These are phyloP conservation scores for Dynastes hyllus DNA, from an alignment of 2,888 invertebrate genomes.

Conservation along the genomic window DNA sequence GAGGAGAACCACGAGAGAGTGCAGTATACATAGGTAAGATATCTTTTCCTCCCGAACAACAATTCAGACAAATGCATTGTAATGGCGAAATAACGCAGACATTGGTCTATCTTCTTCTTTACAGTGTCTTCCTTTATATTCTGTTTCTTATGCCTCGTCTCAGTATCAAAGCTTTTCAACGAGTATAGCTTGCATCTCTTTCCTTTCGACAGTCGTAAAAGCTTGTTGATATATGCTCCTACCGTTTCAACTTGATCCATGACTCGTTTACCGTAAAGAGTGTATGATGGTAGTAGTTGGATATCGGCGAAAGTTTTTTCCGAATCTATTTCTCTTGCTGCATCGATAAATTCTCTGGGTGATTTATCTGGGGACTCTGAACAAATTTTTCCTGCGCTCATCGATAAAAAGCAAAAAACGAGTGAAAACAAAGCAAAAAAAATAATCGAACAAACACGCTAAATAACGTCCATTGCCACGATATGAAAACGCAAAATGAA, in stretches of 20 bases:
- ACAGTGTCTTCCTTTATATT: not conserved
- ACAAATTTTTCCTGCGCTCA: slow-evolving; percentile 36
- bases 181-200: slow-evolving; percentile 12
- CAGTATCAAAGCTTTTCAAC: slow-evolving; percentile 23
- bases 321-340: slow-evolving; percentile 21
- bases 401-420: not conserved
- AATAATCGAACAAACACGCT: not conserved
- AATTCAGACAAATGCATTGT: slow-evolving; percentile 57
- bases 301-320: slow-evolving; percentile 39
- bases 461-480: slow-evolving; percentile 31
- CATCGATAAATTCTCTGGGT: slow-evolving; percentile 39
- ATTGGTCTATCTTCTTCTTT: slow-evolving; percentile 23
- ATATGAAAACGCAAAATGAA: slow-evolving; percentile 43
- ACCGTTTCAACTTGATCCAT: slow-evolving; percentile 38
- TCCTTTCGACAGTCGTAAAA: slow-evolving; percentile 21
- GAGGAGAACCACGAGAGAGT: slow-evolving; percentile 54
- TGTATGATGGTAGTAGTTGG: slow-evolving; percentile 37
- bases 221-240: slow-evolving; percentile 30
- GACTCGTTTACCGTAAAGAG: slow-evolving; percentile 36
- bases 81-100: slow-evolving; percentile 51
- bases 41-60: slow-evolving; percentile 51
- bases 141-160: slow-evolving; percentile 3
- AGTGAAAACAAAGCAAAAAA: slow-evolving; percentile 11
- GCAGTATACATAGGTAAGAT: slow-evolving; percentile 52
- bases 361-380: slow-evolving; percentile 38